Percentiles rank a stretch among this genome's conserved stretches.
Evolutionary conservation across 2,797 vertebrate species (phyloP).

Genomic region (Thamnophis elegans): DNA sequence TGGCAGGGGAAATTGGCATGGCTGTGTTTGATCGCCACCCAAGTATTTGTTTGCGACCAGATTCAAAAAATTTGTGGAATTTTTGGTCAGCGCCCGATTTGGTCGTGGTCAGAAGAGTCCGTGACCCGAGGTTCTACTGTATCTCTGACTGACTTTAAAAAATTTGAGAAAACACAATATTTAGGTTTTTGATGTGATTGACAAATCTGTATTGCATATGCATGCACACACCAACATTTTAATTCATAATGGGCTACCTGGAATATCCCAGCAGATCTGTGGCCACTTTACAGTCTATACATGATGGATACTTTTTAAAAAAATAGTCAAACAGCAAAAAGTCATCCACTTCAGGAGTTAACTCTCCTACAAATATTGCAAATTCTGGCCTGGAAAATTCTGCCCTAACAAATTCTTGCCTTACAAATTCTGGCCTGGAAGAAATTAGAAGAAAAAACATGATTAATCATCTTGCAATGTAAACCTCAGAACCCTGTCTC

Average conservation of each 20-base stretch:
- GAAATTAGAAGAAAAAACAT: constrained; percentile 1
- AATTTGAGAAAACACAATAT: background rate
- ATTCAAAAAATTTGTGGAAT: too few species aligned
- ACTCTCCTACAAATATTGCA: constrained; percentile 92
- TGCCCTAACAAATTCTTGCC: background rate
- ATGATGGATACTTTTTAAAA: constrained; percentile 87
- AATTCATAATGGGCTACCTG: constrained; percentile 72
- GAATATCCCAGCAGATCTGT: constrained; percentile 89
- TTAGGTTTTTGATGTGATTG: background rate
- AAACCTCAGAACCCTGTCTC: constrained; percentile 34
- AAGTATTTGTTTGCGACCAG: too few species aligned
- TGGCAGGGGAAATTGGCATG: too few species aligned
- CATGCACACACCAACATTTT: background rate
- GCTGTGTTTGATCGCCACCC: too few species aligned
- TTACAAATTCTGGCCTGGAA: constrained; percentile 26
- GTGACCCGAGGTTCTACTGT: too few species aligned
- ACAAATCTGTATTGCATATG: background rate
- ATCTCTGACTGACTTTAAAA: background rate
- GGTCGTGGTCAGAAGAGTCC: too few species aligned
- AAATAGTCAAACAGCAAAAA: constrained; percentile 90
- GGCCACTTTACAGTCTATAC: constrained; percentile 91
- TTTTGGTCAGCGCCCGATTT: too few species aligned
- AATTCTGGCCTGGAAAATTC: constrained; percentile 79
- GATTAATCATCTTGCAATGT: background rate
- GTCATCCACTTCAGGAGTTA: constrained; percentile 89